Base-by-base conservation (phyloP, 2,797 vertebrate genomes). In the Gymnoscopelus braueri region DNA sequence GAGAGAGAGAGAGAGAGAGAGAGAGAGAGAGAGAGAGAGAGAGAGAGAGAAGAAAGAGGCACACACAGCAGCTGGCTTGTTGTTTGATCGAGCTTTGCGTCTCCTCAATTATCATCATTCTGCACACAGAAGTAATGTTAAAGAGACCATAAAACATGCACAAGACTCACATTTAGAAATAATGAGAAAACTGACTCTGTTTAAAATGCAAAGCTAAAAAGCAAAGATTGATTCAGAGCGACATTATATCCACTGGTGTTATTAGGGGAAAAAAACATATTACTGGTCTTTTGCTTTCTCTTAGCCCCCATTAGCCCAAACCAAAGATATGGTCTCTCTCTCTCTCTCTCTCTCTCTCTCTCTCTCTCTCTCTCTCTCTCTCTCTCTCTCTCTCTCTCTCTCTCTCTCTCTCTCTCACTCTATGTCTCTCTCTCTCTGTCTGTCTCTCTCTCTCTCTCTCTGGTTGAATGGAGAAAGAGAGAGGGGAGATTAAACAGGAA, bases 31-130 rank as follows among this genome's bases (percentile, higher is more conserved):
- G 39, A 44, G 39, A 44, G 39, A 44, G 39, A 44, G 39, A 3
- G 7, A 44, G 39, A 8, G 7, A 10, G 8, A 44, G 35, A 83
- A 79, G 77, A 74, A 65, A 88, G 74, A 81, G 72, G 72, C 85
- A 82, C 81, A 88, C 91, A 90, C 87, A 90, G 81, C 91, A 73
- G 83, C 81, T 86, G 82, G 81, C 81, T 81, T 64, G 71, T 77
- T 10, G 84, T 93, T 91, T 94, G 91, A 94, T 94, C 87, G 87
- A 77, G 81, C 84, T 89, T 83, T 65, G 74, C 72, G 58, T 84
- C 79, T 93, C 77, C 60, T 94, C 86, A 93, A 94, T 93, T 92
- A 94, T 94, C 81, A 94, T 39, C 67, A 82, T 83, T 88, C 84
- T 81, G 88, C 88, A 90, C 91, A 84, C 87, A 88, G 88, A 89